Percentiles rank a stretch among this genome's conserved stretches.
Evolutionary conservation across 2,888 invertebrate species (phyloP).

Genomic region (Melipona beecheii): DNA sequence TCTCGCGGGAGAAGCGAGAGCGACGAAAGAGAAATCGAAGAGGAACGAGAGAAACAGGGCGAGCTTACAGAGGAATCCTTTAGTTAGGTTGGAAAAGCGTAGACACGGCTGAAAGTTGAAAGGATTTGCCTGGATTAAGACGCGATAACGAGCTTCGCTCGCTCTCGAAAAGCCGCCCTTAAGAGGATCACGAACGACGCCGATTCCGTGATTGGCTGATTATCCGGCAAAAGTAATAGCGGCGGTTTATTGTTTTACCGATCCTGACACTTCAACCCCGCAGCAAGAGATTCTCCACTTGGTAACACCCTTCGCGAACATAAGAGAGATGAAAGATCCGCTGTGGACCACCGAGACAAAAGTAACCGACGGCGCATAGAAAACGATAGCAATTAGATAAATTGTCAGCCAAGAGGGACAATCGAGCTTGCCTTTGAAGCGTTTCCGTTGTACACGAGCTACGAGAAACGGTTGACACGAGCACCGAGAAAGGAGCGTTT

Average conservation of each 20-base stretch:
- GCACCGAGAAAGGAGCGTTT: neutral
- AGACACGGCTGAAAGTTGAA: slow-evolving; percentile 74
- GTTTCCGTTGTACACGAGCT: slow-evolving; percentile 10
- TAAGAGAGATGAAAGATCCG: slow-evolving; percentile 61
- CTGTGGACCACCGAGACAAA: slow-evolving; percentile 16
- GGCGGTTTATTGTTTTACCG: slow-evolving; percentile 73
- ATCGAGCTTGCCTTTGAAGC: slow-evolving; percentile 49
- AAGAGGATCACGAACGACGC: slow-evolving; percentile 72
- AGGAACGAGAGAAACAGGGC: slow-evolving; percentile 3
- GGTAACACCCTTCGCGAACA: slow-evolving; percentile 62
- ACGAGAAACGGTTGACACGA: slow-evolving; percentile 21
- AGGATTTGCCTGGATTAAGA: slow-evolving; percentile 79
- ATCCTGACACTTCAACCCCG: slow-evolving; percentile 69
- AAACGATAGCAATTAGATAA: slow-evolving; percentile 62
- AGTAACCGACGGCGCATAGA: slow-evolving; percentile 53
- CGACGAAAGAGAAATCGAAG: neutral
- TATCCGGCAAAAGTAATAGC: slow-evolving; percentile 70
- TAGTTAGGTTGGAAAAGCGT: slow-evolving; percentile 67
- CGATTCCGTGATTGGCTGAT: slow-evolving; percentile 76
- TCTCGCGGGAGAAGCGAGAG: slow-evolving; percentile 6
- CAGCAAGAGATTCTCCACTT: slow-evolving; percentile 67
- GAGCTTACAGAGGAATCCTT: slow-evolving; percentile 61
- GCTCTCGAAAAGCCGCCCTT: slow-evolving; percentile 72
- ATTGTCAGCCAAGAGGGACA: slow-evolving; percentile 53
- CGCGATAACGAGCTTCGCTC: slow-evolving; percentile 79